phyloP scores from a whole-genome alignment of 2,888 invertebrate genomes.

The Acanthosoma haemorrhoidale region DNA sequence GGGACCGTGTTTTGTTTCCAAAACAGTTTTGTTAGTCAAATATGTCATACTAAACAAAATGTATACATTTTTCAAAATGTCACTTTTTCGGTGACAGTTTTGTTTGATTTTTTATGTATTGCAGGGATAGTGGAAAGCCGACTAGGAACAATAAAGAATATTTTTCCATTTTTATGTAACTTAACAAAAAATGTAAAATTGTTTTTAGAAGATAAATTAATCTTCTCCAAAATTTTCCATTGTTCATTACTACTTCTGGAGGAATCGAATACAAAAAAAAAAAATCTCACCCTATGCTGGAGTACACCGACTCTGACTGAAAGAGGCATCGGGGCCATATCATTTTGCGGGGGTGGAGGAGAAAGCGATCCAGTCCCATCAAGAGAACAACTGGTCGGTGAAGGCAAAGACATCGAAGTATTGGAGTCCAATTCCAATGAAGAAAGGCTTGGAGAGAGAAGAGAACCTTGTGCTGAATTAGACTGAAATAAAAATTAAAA shows the following conservation, averaged over 20 bases:
- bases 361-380: slow-evolving; percentile 50
- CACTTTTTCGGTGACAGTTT: no score
- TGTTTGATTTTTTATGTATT: no score
- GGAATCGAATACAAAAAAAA: no score
- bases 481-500: slow-evolving; percentile 34
- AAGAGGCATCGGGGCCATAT: slow-evolving; percentile 54
- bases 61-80: no score
- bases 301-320: slow-evolving; percentile 65
- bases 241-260: neutral
- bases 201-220: no score
- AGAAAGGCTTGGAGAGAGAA: slow-evolving; percentile 44
- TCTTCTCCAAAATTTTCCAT: neutral
- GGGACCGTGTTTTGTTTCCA: no score
- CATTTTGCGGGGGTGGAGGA: slow-evolving; percentile 42
- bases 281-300: slow-evolving; percentile 79
- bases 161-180: no score
- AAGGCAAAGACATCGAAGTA: slow-evolving; percentile 70
- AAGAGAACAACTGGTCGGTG: slow-evolving; percentile 66
- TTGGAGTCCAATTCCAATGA: slow-evolving; percentile 62
- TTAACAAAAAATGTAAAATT: no score
- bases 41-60: no score
- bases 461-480: slow-evolving; percentile 40
- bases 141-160: no score
- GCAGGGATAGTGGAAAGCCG: no score
- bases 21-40: no score